These are phyloP conservation scores for Drosophila multiciliata DNA, from an alignment of 2,888 invertebrate genomes.

Conservation along the genomic window DNA sequence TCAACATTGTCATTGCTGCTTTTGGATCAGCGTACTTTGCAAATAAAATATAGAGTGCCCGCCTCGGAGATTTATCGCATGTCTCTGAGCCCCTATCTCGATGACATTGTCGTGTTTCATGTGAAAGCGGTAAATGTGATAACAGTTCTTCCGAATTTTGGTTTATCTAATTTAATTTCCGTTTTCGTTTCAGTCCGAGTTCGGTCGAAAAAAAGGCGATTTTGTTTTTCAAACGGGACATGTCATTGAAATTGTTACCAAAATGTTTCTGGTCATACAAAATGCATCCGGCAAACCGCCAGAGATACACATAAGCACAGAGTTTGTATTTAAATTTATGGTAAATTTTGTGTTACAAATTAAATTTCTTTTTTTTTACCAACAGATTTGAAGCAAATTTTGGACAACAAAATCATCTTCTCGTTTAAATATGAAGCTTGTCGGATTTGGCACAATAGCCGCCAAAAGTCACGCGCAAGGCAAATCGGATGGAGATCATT, in stretches of 20 bases:
- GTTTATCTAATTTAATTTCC: slow-evolving; percentile 10
- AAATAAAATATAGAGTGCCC: slow-evolving; percentile 94
- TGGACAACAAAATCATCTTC: slow-evolving; percentile 92
- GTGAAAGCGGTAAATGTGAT: slow-evolving; percentile 88
- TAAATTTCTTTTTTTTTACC: slow-evolving; percentile 61
- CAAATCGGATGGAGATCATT: slow-evolving; percentile 89
- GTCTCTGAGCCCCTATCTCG: slow-evolving; percentile 93
- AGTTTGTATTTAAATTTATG: slow-evolving; percentile 86
- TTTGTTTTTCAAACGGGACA: slow-evolving; percentile 95
- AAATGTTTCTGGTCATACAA: slow-evolving; percentile 95
- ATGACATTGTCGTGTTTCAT: slow-evolving; percentile 95
- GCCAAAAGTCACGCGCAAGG: slow-evolving; percentile 89
- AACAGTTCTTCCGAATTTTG: neutral
- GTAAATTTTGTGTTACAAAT: neutral
- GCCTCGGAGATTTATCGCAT: slow-evolving; percentile 92
- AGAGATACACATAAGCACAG: slow-evolving; percentile 91
- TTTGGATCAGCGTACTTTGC: slow-evolving; percentile 92
- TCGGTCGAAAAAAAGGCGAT: slow-evolving; percentile 93
- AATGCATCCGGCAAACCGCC: slow-evolving; percentile 92
- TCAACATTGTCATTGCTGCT: slow-evolving; percentile 93
- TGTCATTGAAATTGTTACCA: slow-evolving; percentile 96
- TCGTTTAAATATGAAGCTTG: slow-evolving; percentile 89
- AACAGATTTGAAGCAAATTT: slow-evolving; percentile 92
- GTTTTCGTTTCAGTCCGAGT: slow-evolving; percentile 86
- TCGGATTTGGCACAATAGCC: slow-evolving; percentile 89